These are phyloP conservation scores for Caracal caracal DNA, from an alignment of 2,113 vertebrate species.

Conservation along the genomic window DNA sequence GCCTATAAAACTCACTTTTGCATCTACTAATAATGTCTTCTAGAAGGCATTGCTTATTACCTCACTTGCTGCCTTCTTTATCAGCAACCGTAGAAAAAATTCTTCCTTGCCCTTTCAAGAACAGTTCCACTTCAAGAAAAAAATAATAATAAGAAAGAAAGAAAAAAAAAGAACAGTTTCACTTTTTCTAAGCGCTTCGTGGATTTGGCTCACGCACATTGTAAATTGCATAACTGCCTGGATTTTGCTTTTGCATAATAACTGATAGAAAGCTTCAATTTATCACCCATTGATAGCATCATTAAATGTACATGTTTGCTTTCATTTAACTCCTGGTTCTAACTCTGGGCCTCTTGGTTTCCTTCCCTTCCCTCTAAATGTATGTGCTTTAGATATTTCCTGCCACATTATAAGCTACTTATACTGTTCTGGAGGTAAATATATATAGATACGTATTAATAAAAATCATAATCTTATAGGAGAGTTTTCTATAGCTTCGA, in stretches of 20 bases:
- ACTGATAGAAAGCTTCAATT: not conserved
- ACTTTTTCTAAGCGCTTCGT: not conserved
- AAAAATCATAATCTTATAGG: not conserved
- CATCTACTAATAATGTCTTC: not conserved
- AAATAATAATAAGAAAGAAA: too few relatives aligned
- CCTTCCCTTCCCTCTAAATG: not conserved
- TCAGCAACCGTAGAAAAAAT: not conserved
- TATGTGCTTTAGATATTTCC: not conserved
- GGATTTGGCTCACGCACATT: not conserved
- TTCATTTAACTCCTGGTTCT: not conserved
- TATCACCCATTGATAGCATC: not conserved
- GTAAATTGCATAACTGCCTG: not conserved
- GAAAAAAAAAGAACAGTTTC: not conserved
- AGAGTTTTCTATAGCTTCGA: not conserved
- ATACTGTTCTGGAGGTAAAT: not conserved
- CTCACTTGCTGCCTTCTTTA: not conserved
- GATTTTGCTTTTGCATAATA: not conserved
- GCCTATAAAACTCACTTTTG: not conserved
- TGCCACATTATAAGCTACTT: not conserved
- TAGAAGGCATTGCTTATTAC: not conserved
- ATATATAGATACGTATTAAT: not conserved
- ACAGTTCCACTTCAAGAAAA: too few relatives aligned
- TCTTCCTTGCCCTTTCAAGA: not conserved
- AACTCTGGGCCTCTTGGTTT: not conserved
- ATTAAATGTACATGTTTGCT: not conserved